Conservation (phyloP, 2,113 vertebrate genomes). For the Nothobranchius kuhntae region DNA sequence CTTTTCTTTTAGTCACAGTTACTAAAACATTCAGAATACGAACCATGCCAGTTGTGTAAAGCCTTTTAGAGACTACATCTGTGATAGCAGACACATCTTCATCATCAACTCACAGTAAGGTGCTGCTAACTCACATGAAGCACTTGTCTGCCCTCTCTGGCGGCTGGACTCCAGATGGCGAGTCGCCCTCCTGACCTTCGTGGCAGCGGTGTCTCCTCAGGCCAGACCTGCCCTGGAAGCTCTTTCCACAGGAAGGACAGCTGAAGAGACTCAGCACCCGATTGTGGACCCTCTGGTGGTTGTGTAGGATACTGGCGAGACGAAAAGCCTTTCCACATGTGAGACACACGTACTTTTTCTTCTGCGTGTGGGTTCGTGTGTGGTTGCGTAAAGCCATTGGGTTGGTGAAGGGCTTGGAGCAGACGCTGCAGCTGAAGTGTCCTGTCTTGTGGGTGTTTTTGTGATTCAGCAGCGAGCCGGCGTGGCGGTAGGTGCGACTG, state of each 20-base stretch:
- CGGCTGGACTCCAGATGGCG: slow-evolving; percentile 40
- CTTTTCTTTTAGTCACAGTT: too few species aligned
- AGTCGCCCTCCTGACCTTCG: slow-evolving; percentile 46
- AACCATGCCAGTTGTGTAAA: too few species aligned
- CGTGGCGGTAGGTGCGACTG: slow-evolving; percentile 79
- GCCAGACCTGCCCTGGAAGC: slow-evolving; percentile 77
- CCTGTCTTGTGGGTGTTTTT: slow-evolving; percentile 82
- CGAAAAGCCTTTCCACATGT: slow-evolving; percentile 84
- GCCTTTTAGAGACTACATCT: neutral
- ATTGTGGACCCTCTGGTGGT: slow-evolving; percentile 81
- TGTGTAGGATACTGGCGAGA: slow-evolving; percentile 80
- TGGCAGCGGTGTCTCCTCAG: slow-evolving; percentile 79
- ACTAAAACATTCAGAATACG: too few species aligned
- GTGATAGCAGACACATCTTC: neutral
- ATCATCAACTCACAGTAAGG: neutral
- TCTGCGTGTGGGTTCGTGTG: slow-evolving; percentile 79
- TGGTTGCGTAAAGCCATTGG: slow-evolving; percentile 82
- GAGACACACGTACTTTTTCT: slow-evolving; percentile 79
- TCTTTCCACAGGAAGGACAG: slow-evolving; percentile 81
- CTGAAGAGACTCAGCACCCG: slow-evolving; percentile 73
- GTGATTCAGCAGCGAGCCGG: slow-evolving; percentile 80
- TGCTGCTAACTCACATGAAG: slow-evolving; percentile 75
- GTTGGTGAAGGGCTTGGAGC: slow-evolving; percentile 81
- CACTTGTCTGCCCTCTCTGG: slow-evolving; percentile 72
- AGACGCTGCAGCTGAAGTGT: slow-evolving; percentile 79